Percentiles rank a stretch among this genome's conserved stretches.
Conservation (phyloP, 2,113 vertebrate genomes). For the Symphodus melops region DNA sequence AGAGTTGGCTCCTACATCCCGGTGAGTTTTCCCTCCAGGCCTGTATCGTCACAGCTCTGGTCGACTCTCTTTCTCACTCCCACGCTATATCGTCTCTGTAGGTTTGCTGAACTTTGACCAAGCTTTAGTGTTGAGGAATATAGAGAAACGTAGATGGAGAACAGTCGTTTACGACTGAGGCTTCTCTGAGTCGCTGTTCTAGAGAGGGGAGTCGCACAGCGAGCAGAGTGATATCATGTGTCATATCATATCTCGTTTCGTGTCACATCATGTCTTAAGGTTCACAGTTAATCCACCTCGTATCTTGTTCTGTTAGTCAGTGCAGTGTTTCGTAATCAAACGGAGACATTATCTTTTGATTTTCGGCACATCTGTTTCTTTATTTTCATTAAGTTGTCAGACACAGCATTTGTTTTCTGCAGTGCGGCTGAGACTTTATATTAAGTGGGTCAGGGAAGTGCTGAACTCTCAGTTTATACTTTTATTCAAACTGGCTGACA, state of each 20-base stretch:
- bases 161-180: neutral
- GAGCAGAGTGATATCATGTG: neutral
- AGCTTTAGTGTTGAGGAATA: constrained; percentile 32
- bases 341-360: neutral
- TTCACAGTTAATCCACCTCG: neutral
- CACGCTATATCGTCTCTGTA: constrained; percentile 32
- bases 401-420: neutral
- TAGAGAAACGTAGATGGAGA: constrained; percentile 14
- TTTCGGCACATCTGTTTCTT: neutral
- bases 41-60: constrained; percentile 19
- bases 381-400: constrained; percentile 13
- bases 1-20: constrained; percentile 21
- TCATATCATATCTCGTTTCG: constrained; percentile 6
- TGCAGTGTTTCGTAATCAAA: neutral
- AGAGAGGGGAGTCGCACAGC: constrained; percentile 1
- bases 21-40: constrained; percentile 39
- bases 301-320: neutral
- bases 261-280: neutral
- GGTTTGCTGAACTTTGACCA: constrained; percentile 49
- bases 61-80: constrained; percentile 33
- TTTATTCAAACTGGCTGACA: constrained; percentile 4
- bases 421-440: constrained; percentile 2
- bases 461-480: neutral
- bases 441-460: constrained; percentile 4
- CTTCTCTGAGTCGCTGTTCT: constrained; percentile 11